These are phyloP conservation scores for Porites lutea DNA, from an alignment of 64 coral and sea anemone species.

Conservation along the genomic window DNA sequence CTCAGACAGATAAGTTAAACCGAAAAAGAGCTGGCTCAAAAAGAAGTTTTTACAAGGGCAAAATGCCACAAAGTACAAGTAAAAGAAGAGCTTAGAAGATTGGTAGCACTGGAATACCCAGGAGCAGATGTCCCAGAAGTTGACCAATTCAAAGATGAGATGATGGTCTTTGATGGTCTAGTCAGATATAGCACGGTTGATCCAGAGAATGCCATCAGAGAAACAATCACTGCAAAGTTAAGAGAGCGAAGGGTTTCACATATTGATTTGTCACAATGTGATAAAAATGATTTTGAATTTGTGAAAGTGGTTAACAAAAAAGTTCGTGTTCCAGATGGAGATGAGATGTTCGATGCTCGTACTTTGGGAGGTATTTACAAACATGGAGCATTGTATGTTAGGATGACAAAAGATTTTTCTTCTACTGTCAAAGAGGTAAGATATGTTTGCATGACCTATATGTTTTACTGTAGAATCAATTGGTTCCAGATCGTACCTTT, in stretches of 20 bases:
- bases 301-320: conserved; percentile 36
- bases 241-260: not conserved
- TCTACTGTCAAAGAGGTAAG: no score
- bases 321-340: not conserved
- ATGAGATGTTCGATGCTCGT: conserved; percentile 22
- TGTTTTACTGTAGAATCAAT: no score
- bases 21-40: no score
- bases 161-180: conserved; percentile 53
- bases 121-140: conserved; percentile 7
- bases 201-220: not conserved
- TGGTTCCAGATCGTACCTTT: no score
- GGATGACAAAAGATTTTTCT: no score
- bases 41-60: conserved; percentile 25
- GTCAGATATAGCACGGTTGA: conserved; percentile 9
- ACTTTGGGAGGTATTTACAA: conserved; percentile 31
- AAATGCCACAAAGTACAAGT: conserved; percentile 13
- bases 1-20: no score
- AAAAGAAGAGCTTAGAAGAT: conserved; percentile 30
- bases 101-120: conserved; percentile 31
- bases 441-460: no score
- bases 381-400: not conserved
- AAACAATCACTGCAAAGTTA: conserved; percentile 32
- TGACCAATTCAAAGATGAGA: not conserved
- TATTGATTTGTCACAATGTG: conserved; percentile 18
- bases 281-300: conserved; percentile 40